Conservation (phyloP, 2,888 invertebrate species). For the Acanthoscelides obtectus region DNA sequence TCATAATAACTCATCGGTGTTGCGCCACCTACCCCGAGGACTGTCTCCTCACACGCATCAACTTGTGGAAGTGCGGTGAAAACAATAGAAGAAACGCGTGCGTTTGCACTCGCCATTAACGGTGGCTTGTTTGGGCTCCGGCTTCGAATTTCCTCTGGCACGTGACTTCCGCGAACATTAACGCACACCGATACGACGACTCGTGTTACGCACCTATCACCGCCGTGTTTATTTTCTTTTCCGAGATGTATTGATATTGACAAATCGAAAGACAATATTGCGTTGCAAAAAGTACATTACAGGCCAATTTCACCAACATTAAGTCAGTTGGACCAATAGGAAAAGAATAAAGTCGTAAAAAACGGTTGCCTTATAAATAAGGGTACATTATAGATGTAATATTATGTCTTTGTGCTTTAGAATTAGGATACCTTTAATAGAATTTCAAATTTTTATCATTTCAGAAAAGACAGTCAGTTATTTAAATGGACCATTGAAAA, state of each 20-base stretch:
- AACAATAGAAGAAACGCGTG: conserved; percentile 10
- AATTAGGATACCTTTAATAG: too few relatives aligned
- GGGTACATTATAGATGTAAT: too few relatives aligned
- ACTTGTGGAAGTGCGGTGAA: not conserved
- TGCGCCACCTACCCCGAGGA: not conserved
- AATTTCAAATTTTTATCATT: too few relatives aligned
- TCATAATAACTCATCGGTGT: not conserved
- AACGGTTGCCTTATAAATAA: too few relatives aligned
- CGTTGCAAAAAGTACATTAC: not conserved
- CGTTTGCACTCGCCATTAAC: conserved; percentile 18
- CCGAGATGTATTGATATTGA: not conserved
- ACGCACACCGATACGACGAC: not conserved
- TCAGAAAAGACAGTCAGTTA: too few relatives aligned
- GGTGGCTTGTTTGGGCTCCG: conserved; percentile 37
- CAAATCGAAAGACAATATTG: not conserved
- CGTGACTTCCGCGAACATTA: conserved; percentile 30
- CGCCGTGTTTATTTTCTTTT: not conserved
- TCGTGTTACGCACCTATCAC: not conserved
- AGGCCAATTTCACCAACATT: too few relatives aligned
- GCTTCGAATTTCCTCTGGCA: conserved; percentile 34
- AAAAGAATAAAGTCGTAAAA: too few relatives aligned
- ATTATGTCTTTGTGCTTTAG: too few relatives aligned
- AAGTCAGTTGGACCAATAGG: too few relatives aligned
- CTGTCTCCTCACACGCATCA: not conserved
- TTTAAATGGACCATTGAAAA: too few relatives aligned